Evolutionary conservation across 2,797 vertebrate genomes (phyloP), one percentile per base, ranked within the genome.

Genomic region (Macropus fuliginosus): DNA sequence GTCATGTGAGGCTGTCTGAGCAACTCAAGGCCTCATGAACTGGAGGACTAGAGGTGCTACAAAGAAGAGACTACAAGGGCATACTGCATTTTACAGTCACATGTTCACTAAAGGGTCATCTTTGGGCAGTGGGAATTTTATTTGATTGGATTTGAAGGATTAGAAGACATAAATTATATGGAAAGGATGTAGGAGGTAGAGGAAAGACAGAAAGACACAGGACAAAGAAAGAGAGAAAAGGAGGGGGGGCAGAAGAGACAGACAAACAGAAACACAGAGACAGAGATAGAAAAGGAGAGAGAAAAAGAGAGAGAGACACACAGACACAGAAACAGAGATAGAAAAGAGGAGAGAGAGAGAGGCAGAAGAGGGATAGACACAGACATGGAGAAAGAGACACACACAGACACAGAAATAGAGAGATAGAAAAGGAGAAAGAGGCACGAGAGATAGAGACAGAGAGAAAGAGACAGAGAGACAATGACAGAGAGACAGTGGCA

Each of bases 111-210:
- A 98, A 96, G 95, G 92, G 95, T 57, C 97, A 96, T 96, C 87
- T 94, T 98, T 98, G 93, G 27, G 93, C 95, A 97, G 96, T 95
- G 94, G 10, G 40, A 97, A 97, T 94, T 97, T 93, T 98, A 98
- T 98, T 97, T 98, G 66, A 97, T 95, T 96, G 95, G 95, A 98
- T 95, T 50, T 93, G 96, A 97, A 96, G 54, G 93, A 98, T 98
- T 97, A 98, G 96, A 98, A 98, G 97, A 96, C 0, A 0, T 96
- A 98, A 98, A 98, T 98, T 98, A 98, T 96, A 94, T 98, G 95
- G 94, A 94, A 96, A 95, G 97, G 93, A 97, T 96, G 96, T 97
- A 57, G 46, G 55, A 59, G 54, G 8, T 54, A 10, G 40, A 55
- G 24, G 29, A 27, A 81, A 40, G 66, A 40, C n/a, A 74, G 16